Evolutionary conservation across 2,113 vertebrate species (phyloP).

Genomic region (Austrofundulus limnaeus): DNA sequence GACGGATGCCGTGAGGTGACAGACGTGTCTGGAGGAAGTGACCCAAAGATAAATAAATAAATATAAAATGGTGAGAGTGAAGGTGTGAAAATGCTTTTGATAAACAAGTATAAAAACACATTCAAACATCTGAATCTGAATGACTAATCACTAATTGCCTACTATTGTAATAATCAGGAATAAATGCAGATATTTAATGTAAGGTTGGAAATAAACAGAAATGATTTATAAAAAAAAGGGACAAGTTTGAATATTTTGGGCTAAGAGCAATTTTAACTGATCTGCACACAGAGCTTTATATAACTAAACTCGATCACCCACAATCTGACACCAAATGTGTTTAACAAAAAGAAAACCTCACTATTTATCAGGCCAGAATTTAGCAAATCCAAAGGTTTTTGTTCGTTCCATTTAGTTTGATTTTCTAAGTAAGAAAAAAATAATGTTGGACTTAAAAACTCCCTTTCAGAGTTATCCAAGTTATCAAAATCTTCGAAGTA

Average conservation of each 20-base stretch:
- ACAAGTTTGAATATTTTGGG: conserved; percentile 44
- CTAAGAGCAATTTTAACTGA: conserved; percentile 29
- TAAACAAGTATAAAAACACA: conserved; percentile 32
- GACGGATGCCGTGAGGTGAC: conserved; percentile 1
- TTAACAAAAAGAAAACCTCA: conserved; percentile 25
- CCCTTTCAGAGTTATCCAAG: too few relatives aligned
- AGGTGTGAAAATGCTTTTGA: conserved; percentile 41
- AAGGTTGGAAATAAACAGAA: conserved; percentile 5
- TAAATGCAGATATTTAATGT: background rate
- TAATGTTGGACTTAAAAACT: too few relatives aligned
- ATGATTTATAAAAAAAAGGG: conserved; percentile 9
- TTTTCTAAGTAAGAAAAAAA: too few relatives aligned
- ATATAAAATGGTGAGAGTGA: conserved; percentile 29
- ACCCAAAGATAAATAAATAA: conserved; percentile 57
- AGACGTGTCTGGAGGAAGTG: conserved; percentile 17
- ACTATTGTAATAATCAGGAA: too few relatives aligned
- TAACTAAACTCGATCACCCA: too few relatives aligned
- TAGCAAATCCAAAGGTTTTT: too few relatives aligned
- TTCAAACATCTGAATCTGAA: conserved; percentile 31
- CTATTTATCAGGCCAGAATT: too few relatives aligned
- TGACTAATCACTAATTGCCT: background rate
- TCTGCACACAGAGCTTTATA: background rate
- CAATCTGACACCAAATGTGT: conserved; percentile 37
- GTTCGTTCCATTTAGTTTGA: too few relatives aligned
- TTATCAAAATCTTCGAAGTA: too few relatives aligned